A percentile compares a stretch with the other conserved stretches of the same genome.
phyloP scores from a whole-genome alignment of 2,888 invertebrate genomes.

The Netelia melanura region DNA sequence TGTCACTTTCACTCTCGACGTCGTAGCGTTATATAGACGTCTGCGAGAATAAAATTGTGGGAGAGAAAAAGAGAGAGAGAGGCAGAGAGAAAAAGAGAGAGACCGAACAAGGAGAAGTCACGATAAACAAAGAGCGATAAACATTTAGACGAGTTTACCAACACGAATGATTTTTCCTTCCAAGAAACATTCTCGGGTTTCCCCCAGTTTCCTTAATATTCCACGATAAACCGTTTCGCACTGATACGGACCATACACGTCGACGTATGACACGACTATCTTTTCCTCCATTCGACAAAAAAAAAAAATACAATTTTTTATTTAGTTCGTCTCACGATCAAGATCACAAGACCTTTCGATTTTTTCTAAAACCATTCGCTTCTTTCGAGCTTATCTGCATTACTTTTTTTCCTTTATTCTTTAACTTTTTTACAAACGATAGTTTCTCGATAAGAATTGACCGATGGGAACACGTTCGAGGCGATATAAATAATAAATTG shows the following conservation, averaged over 20 bases:
- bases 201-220: not conserved
- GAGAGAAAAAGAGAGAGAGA: not conserved
- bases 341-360: no score
- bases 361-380: no score
- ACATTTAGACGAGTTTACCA: not conserved
- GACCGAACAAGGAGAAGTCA: not conserved
- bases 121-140: not conserved
- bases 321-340: no score
- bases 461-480: not conserved
- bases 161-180: slow-evolving; percentile 22
- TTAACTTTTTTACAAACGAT: not conserved
- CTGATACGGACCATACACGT: no score
- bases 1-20: slow-evolving; percentile 80
- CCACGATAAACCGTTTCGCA: not conserved
- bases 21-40: slow-evolving; percentile 17
- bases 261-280: no score
- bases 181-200: not conserved
- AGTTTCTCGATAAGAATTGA: not conserved
- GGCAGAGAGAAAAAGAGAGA: not conserved
- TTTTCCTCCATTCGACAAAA: no score
- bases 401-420: not conserved
- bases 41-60: not conserved
- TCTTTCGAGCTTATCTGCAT: no score
- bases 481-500: slow-evolving; percentile 33
- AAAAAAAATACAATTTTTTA: no score